phyloP scores from a whole-genome alignment of 1,140 invertebrate species.

The Bilobella aurantiaca region DNA sequence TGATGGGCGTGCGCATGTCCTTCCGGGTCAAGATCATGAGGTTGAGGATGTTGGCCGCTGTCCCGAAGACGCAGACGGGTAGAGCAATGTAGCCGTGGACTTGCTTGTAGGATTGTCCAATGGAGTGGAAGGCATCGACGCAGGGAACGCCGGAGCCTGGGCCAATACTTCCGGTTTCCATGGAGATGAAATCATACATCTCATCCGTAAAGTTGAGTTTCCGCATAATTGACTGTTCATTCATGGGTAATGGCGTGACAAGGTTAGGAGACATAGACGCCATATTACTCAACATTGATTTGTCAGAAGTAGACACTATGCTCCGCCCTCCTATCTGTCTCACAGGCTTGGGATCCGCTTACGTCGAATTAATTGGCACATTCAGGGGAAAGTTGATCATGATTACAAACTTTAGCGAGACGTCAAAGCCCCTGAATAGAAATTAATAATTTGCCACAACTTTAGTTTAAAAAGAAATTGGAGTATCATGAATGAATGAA shows the following conservation, averaged over 20 bases:
- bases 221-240: background rate
- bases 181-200: background rate
- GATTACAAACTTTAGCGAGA: no score
- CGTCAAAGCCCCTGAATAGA: no score
- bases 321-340: no score
- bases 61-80: conserved; percentile 72
- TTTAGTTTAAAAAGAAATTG: no score
- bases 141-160: background rate
- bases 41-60: conserved; percentile 78
- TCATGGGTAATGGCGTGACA: background rate
- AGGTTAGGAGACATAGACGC: no score
- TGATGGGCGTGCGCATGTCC: conserved; percentile 84
- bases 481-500: no score
- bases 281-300: no score
- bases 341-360: no score
- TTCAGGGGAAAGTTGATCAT: no score
- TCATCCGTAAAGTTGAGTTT: background rate
- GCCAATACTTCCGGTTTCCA: background rate
- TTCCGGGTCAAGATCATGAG: conserved; percentile 74
- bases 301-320: no score
- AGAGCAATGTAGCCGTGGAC: conserved; percentile 59
- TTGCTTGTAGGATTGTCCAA: conserved; percentile 38
- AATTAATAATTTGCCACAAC: no score
- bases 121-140: background rate
- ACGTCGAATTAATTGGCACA: no score